Percentiles rank a stretch among this genome's conserved stretches.
Evolutionary conservation across 2,113 vertebrate species (phyloP).

Genomic region (Rhabdornis inornatus): DNA sequence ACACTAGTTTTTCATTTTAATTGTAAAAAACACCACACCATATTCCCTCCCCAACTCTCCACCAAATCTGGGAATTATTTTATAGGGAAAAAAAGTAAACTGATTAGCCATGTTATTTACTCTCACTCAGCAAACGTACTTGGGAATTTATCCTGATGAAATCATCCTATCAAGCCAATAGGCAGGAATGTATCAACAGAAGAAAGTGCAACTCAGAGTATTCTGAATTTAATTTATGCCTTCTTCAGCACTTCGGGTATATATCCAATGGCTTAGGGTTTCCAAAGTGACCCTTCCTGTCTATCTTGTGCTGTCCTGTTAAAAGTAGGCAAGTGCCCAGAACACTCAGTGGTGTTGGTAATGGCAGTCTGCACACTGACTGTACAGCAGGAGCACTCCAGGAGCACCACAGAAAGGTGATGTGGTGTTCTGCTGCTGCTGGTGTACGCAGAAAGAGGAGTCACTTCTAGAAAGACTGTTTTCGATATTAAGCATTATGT

Average conservation of each 20-base stretch:
- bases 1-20: not conserved
- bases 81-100: not conserved
- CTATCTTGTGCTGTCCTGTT: not conserved
- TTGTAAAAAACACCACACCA: rapidly evolving
- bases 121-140: not conserved
- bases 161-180: not conserved
- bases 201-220: not conserved
- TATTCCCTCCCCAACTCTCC: too few species aligned
- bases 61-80: not conserved
- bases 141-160: not conserved
- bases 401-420: not conserved
- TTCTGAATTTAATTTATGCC: not conserved
- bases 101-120: not conserved
- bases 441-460: not conserved
- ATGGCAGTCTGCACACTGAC: not conserved
- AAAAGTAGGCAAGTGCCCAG: not conserved
- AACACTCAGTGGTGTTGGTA: not conserved
- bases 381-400: not conserved
- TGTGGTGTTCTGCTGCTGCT: not conserved
- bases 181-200: not conserved
- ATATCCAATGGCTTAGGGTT: not conserved
- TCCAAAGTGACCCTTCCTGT: not conserved
- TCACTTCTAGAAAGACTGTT: not conserved
- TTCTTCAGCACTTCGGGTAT: not conserved
- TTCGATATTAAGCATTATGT: not conserved